A percentile compares a stretch with the other conserved stretches of the same genome.
Evolutionary conservation across 2,113 vertebrate genomes (phyloP).

Genomic region (Ageneiosus marmoratus): DNA sequence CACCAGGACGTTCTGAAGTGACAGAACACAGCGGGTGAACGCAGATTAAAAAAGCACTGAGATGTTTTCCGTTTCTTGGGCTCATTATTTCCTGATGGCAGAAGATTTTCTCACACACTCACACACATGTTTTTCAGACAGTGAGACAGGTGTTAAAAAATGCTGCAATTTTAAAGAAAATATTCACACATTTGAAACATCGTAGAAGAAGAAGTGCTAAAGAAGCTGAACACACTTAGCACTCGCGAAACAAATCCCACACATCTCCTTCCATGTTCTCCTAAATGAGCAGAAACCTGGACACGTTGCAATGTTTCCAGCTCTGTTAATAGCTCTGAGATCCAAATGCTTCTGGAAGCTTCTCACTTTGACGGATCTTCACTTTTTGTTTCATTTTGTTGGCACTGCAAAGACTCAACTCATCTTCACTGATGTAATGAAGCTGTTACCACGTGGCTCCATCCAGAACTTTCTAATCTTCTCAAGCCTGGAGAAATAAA

Average conservation of each 20-base stretch:
- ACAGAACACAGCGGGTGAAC: slow-evolving; percentile 66
- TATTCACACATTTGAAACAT: not conserved
- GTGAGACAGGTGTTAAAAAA: slow-evolving; percentile 4
- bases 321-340: not conserved
- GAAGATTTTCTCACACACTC: slow-evolving; percentile 56
- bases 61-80: slow-evolving; percentile 74
- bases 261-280: not conserved
- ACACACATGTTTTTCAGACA: slow-evolving; percentile 18
- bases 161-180: not conserved
- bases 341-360: not conserved
- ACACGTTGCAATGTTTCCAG: not conserved
- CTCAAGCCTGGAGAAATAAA: slow-evolving; percentile 70
- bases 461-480: not conserved
- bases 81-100: slow-evolving; percentile 74
- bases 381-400: not conserved
- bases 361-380: not conserved
- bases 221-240: not conserved
- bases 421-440: not conserved
- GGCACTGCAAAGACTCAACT: not conserved
- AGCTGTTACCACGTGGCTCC: not conserved
- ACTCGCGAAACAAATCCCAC: not conserved
- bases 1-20: slow-evolving; percentile 64
- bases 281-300: not conserved
- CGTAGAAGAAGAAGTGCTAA: not conserved
- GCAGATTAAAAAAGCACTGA: slow-evolving; percentile 35